These are phyloP conservation scores for Melieria crassipennis DNA, from an alignment of 2,888 invertebrate species.

Conservation along the genomic window DNA sequence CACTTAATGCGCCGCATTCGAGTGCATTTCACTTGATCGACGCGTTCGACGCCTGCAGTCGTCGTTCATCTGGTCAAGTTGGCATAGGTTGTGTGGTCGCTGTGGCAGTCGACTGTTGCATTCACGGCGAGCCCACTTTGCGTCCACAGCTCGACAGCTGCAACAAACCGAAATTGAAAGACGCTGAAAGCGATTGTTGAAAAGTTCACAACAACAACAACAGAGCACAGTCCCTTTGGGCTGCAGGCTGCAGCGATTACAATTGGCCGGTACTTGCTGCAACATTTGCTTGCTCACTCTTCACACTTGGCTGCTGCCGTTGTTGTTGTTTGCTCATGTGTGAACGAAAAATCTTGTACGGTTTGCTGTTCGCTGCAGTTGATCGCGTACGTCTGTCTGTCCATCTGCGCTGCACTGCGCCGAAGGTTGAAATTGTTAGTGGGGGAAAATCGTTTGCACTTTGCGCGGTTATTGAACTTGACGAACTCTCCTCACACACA, in stretches of 20 bases:
- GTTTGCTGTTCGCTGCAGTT: not conserved
- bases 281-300: not conserved
- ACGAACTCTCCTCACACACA: slow-evolving; percentile 19
- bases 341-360: not conserved
- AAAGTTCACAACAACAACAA: not conserved
- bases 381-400: not conserved
- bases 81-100: too few species aligned
- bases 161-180: too few species aligned
- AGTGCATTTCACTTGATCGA: too few species aligned
- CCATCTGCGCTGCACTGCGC: not conserved
- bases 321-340: not conserved
- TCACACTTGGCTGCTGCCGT: not conserved
- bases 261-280: not conserved
- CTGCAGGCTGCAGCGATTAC: not conserved
- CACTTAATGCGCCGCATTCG: too few species aligned
- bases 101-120: too few species aligned
- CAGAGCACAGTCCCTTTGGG: not conserved
- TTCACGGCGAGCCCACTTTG: too few species aligned
- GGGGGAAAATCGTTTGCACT: slow-evolving; percentile 2
- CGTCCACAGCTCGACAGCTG: too few species aligned
- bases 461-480: slow-evolving; percentile 31
- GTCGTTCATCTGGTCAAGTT: too few species aligned
- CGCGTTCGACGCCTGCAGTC: too few species aligned
- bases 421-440: slow-evolving; percentile 22
- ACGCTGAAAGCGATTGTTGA: too few species aligned